Evolutionary conservation across 2,888 invertebrate species (phyloP), one percentile per base, ranked within the genome.

Genomic region (Apotomis capreana): DNA sequence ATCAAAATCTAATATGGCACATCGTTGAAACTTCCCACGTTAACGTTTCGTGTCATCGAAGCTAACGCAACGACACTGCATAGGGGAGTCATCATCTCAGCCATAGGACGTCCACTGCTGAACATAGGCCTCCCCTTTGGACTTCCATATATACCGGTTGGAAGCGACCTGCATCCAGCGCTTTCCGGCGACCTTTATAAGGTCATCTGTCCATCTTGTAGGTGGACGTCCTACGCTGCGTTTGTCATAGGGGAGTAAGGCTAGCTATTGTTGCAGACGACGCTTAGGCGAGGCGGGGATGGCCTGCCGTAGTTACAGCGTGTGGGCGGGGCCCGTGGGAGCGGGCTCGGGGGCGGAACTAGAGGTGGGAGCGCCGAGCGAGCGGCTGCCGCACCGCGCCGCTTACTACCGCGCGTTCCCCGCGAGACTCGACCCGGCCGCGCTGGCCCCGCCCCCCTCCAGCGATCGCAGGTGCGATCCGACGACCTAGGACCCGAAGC

Each of bases 341-440:
- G 97, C 97, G 85, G 69, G 96, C 3, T 52, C 52, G 97, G 85
- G 78, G 78, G 95, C 97, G 4, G 97, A 98, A 89, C 96, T 97
- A 79, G 96, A 98, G 85, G 97, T 97, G 76, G 95, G 96, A 51
- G 95, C 95, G 69, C 97, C 98, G 9, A 95, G 94, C 77, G 96
- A 97, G 89, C 95, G 98, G 63, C 94, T 97, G 83, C 95, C 96
- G 73, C 95, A 95, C 87, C 94, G 95, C 81, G 95, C 96, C 75
- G 95, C 96, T 40, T 95, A 95, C 90, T 95, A 95, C 93, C 94
- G 96, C 87, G 96, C 95, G 83, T 98, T 99, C 93, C 99, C 99
- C 64, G 98, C 98, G 59, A 89, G 97, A 57, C 94, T 99, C 76
- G 97, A 98, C 88, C 95, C 89, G 71, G 81, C 80, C 76, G 92